A percentile compares a stretch with the other conserved stretches of the same genome.
These are phyloP conservation scores for Volucella inanis DNA, from an alignment of 2,888 invertebrate species.

Conservation along the genomic window DNA sequence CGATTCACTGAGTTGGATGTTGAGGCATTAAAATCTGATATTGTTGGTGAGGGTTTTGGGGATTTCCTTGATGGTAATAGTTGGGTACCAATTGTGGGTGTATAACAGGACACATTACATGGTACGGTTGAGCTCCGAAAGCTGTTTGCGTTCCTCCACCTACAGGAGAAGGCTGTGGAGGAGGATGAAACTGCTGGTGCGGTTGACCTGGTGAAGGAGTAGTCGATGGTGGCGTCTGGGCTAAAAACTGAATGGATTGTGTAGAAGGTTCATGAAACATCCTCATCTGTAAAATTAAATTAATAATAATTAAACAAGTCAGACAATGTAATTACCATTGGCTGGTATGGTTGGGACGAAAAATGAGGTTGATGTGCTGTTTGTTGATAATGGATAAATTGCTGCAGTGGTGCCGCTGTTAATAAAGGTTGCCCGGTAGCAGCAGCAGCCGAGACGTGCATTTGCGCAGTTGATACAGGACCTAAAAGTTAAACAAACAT, in stretches of 20 bases:
- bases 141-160: slow-evolving; percentile 84
- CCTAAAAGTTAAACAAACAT: slow-evolving; percentile 79
- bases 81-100: slow-evolving; percentile 81
- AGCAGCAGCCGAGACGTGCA: slow-evolving; percentile 88
- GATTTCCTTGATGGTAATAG: slow-evolving; percentile 81
- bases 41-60: slow-evolving; percentile 82
- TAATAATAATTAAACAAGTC: slow-evolving; percentile 18
- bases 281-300: slow-evolving; percentile 84
- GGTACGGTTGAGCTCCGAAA: slow-evolving; percentile 84
- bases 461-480: slow-evolving; percentile 86
- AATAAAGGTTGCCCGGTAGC: slow-evolving; percentile 92
- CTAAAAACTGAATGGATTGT: slow-evolving; percentile 85
- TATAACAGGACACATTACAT: slow-evolving; percentile 86
- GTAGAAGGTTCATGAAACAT: slow-evolving; percentile 87
- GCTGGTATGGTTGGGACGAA: slow-evolving; percentile 83
- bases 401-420: slow-evolving; percentile 91
- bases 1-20: slow-evolving; percentile 81
- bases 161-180: slow-evolving; percentile 85
- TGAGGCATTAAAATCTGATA: slow-evolving; percentile 83
- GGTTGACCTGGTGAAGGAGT: slow-evolving; percentile 85
- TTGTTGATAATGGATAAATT: slow-evolving; percentile 87
- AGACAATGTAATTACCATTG: slow-evolving; percentile 82
- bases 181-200: slow-evolving; percentile 85
- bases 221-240: slow-evolving; percentile 85
- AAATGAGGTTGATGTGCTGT: slow-evolving; percentile 84